phyloP scores from a whole-genome alignment of 2,888 invertebrate genomes.

The Molanna angustata region DNA sequence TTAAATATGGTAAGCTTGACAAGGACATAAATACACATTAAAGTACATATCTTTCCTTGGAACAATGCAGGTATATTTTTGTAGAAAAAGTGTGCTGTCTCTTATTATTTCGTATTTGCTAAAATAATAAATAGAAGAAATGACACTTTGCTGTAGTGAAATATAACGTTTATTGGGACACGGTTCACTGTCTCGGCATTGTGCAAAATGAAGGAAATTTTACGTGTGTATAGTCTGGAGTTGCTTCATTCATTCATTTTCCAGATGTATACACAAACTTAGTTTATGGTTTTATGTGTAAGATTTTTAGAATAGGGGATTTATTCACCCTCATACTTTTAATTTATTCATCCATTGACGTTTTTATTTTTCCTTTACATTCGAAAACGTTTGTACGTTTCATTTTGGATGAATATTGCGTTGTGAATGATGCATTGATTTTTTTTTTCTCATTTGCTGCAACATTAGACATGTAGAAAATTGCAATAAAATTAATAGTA shows the following conservation, averaged over 20 bases:
- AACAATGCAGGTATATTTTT: conserved; percentile 11
- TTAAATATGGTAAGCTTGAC: conserved; percentile 20
- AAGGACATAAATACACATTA: conserved; percentile 6
- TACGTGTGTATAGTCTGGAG: conserved; percentile 6
- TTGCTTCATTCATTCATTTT: conserved; percentile 1
- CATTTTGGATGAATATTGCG: too few species aligned
- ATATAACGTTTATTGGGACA: not conserved
- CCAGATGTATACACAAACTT: conserved; percentile 14
- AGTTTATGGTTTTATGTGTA: conserved; percentile 29
- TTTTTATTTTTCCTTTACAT: conserved; percentile 24
- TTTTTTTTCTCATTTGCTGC: too few species aligned
- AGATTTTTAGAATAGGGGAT: conserved; percentile 27
- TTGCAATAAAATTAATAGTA: too few species aligned
- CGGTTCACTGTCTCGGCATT: conserved; percentile 4
- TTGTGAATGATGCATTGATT: too few species aligned
- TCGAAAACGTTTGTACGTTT: conserved; percentile 1
- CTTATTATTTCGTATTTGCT: conserved; percentile 8
- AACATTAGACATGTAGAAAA: too few species aligned
- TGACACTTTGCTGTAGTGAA: conserved; percentile 3
- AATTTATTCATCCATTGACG: conserved; percentile 20
- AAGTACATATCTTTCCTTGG: not conserved
- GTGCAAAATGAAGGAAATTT: conserved; percentile 4
- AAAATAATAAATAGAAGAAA: not conserved
- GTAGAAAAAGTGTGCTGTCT: conserved; percentile 15
- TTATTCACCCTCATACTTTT: conserved; percentile 24